A percentile compares a stretch with the other conserved stretches of the same genome.
Evolutionary conservation across 2,797 vertebrate genomes (phyloP).

Genomic region (Sebastolobus altivelis): DNA sequence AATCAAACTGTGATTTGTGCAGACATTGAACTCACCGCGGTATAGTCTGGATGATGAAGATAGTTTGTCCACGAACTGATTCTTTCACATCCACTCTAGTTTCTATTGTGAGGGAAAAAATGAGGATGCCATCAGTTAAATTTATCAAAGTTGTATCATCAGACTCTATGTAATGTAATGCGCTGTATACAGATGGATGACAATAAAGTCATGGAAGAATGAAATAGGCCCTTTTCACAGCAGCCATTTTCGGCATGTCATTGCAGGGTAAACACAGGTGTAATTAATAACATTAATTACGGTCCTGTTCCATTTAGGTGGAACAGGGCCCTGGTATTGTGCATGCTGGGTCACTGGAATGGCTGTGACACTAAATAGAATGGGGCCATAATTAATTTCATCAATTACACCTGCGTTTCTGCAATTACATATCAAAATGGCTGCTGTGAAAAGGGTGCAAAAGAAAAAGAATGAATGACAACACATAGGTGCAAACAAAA

Average conservation of each 20-base stretch:
- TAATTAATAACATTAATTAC: too few species aligned
- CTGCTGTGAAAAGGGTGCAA: too few species aligned
- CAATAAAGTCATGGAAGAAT: not conserved
- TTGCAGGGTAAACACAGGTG: too few species aligned
- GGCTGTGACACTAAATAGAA: too few species aligned
- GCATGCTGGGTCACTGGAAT: too few species aligned
- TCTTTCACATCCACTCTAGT: slow-evolving; percentile 99
- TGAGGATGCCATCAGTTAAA: not conserved
- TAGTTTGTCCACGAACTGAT: slow-evolving; percentile 96
- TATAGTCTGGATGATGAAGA: slow-evolving; percentile 99
- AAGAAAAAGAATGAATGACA: too few species aligned
- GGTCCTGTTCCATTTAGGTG: too few species aligned
- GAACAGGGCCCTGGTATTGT: too few species aligned
- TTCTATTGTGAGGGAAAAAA: slow-evolving; percentile 81
- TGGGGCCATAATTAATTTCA: too few species aligned
- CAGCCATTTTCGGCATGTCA: too few species aligned
- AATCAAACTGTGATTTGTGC: not conserved
- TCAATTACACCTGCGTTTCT: too few species aligned
- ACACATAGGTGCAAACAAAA: not conserved
- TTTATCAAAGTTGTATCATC: not conserved
- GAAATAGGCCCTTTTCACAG: not conserved
- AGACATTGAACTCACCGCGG: slow-evolving; percentile 87
- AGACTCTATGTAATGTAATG: not conserved
- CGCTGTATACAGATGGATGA: not conserved
- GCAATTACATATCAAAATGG: too few species aligned